phyloP scores from a whole-genome alignment of 1,140 invertebrate genomes.

The Proctacanthus coquilletti region DNA sequence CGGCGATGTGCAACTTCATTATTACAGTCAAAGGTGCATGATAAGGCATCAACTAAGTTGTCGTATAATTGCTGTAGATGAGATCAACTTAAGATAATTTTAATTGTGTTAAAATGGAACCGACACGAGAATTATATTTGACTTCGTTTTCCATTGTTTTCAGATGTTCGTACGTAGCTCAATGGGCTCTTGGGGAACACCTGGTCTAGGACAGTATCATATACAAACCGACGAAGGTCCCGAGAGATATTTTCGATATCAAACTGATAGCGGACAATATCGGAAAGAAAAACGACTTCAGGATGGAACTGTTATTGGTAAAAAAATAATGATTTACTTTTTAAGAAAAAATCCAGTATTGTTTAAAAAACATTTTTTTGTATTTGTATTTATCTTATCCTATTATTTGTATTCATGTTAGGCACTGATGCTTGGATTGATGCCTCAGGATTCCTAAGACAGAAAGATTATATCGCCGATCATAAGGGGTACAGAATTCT shows the following conservation, averaged over 20 bases:
- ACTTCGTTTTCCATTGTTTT: no score
- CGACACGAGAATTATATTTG: no score
- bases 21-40: no score
- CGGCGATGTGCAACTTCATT: no score
- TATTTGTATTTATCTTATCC: neutral
- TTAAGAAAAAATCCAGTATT: neutral
- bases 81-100: no score
- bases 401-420: no score
- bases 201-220: slow-evolving; percentile 51
- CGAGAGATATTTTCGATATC: slow-evolving; percentile 69
- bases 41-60: no score
- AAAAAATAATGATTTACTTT: slow-evolving; percentile 14
- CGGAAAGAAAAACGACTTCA: slow-evolving; percentile 70
- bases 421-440: slow-evolving; percentile 71
- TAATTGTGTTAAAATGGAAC: no score
- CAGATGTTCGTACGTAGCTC: no score
- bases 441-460: slow-evolving; percentile 57
- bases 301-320: slow-evolving; percentile 62
- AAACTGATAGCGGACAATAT: slow-evolving; percentile 76
- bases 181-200: slow-evolving; percentile 15
- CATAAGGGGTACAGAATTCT: slow-evolving; percentile 61
- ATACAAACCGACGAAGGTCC: slow-evolving; percentile 83
- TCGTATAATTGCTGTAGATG: no score
- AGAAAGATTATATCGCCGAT: slow-evolving; percentile 78
- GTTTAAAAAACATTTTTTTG: neutral